Conservation (phyloP, 2,113 vertebrate genomes). For the Phyllostomus discolor region DNA sequence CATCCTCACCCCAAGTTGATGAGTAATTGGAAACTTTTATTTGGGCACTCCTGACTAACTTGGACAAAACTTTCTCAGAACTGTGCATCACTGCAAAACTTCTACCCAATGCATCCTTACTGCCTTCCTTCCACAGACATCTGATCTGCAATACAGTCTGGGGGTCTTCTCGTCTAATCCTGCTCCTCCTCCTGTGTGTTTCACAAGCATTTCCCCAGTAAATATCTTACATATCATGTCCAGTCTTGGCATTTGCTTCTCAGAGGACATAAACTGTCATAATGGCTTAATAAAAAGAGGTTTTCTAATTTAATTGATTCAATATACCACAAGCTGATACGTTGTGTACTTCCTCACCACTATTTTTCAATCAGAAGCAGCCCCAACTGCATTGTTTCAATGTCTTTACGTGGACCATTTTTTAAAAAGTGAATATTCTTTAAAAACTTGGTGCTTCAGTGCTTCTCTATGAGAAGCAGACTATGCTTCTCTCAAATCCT, state of each 20-base stretch:
- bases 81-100: background rate
- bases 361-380: background rate
- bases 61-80: background rate
- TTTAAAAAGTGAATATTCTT: background rate
- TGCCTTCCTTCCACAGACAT: background rate
- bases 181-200: no score
- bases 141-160: background rate
- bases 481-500: background rate
- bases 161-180: background rate
- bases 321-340: background rate
- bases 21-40: background rate
- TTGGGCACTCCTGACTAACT: background rate
- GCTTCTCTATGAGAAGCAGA: background rate
- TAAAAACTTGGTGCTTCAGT: background rate
- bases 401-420: background rate
- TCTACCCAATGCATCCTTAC: background rate
- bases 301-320: background rate
- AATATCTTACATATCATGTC: background rate
- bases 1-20: fast-evolving
- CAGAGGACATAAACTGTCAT: background rate
- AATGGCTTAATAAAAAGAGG: background rate
- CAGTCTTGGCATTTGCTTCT: background rate
- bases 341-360: background rate
- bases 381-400: background rate
- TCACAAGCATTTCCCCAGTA: background rate